Conservation (phyloP, 2,888 invertebrate species). For the Malthinus flaveolus region DNA sequence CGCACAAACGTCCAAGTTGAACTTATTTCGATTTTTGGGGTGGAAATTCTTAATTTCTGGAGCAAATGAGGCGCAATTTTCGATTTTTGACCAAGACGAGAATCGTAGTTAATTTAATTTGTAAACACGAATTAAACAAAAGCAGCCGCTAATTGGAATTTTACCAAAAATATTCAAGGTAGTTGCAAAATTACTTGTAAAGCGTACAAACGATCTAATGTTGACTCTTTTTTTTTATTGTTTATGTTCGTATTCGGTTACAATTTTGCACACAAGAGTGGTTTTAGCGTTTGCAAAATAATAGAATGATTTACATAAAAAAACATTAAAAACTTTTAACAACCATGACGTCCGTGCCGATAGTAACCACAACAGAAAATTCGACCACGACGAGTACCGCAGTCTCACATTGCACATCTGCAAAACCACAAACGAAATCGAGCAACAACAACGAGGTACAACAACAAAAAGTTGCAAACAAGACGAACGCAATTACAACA, state of each 20-base stretch:
- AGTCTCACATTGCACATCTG: neutral
- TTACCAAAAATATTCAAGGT: neutral
- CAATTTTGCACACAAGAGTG: conserved; percentile 1
- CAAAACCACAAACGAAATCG: neutral
- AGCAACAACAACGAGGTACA: neutral
- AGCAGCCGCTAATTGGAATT: neutral
- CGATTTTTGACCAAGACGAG: too few species aligned
- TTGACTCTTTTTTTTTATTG: neutral
- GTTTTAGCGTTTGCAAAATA: neutral
- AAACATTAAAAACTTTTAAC: neutral
- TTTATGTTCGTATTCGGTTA: neutral
- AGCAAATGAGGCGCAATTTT: too few species aligned
- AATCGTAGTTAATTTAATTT: too few species aligned
- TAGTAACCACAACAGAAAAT: neutral
- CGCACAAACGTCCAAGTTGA: too few species aligned
- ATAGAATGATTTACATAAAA: neutral
- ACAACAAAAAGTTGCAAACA: too few species aligned
- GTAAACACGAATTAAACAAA: too few species aligned
- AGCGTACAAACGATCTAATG: neutral
- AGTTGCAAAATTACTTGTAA: conserved; percentile 1
- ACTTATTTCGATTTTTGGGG: too few species aligned
- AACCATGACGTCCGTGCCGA: neutral
- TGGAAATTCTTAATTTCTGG: too few species aligned
- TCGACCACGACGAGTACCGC: neutral
- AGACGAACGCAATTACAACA: neutral